phyloP scores from a whole-genome alignment of 2,797 vertebrate species.

The Amniataba percoides region DNA sequence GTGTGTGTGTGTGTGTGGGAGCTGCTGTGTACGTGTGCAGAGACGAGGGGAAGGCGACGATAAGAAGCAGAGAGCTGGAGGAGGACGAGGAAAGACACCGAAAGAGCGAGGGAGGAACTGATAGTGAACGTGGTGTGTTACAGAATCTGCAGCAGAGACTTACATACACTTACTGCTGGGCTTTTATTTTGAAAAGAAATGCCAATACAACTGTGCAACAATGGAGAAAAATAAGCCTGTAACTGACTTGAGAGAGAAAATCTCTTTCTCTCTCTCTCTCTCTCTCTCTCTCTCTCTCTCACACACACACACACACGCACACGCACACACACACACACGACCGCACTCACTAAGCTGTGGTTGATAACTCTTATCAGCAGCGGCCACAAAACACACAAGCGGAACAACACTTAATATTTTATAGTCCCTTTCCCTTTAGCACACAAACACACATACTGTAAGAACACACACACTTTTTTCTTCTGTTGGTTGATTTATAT shows the following conservation, averaged over 20 bases:
- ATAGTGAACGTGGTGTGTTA: slow-evolving; percentile 6
- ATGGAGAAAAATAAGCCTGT: neutral
- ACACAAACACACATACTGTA: neutral
- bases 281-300: neutral
- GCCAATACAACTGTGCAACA: neutral
- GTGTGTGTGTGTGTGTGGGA: slow-evolving; percentile 7
- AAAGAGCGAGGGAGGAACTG: neutral
- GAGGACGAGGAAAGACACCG: neutral
- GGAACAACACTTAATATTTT: slow-evolving; percentile 2
- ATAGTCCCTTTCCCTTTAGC: neutral
- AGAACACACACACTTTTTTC: neutral
- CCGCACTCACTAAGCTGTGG: neutral
- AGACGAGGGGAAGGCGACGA: neutral
- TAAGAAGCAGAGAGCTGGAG: slow-evolving; percentile 25
- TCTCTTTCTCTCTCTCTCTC: neutral
- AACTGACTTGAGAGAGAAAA: neutral
- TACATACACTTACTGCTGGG: neutral
- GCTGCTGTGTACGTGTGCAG: slow-evolving; percentile 5
- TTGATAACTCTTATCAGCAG: slow-evolving; percentile 59
- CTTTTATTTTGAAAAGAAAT: neutral
- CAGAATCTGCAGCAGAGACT: neutral
- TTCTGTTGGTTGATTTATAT: neutral
- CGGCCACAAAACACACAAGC: slow-evolving; percentile 29
- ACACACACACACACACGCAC: neutral
- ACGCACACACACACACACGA: neutral